These are phyloP conservation scores for Eptesicus fuscus DNA, from an alignment of 2,113 vertebrate species.

Conservation along the genomic window DNA sequence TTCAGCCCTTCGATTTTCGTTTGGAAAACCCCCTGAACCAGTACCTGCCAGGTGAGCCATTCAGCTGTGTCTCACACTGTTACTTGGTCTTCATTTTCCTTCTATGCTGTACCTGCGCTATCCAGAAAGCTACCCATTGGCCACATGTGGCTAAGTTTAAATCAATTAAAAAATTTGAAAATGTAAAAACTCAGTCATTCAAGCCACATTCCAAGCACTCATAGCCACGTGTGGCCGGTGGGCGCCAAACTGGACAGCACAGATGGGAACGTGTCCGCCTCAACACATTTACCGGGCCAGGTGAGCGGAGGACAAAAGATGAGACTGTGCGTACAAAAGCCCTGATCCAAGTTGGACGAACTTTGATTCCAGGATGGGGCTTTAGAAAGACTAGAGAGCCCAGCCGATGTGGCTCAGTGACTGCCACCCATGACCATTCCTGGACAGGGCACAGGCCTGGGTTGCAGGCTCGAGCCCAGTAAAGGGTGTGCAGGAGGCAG, in stretches of 20 bases:
- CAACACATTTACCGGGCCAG: background rate
- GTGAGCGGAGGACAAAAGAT: background rate
- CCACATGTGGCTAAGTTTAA: background rate
- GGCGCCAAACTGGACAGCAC: accelerated
- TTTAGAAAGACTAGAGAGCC: background rate
- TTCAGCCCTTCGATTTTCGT: background rate
- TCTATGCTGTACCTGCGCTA: accelerated
- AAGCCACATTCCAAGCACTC: background rate
- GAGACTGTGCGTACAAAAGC: background rate
- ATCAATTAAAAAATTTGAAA: background rate
- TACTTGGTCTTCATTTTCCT: background rate
- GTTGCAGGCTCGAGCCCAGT: too few relatives aligned
- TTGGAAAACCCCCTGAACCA: too few relatives aligned
- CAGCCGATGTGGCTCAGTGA: too few relatives aligned
- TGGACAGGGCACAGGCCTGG: too few relatives aligned
- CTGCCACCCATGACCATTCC: too few relatives aligned
- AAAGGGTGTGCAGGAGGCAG: too few relatives aligned
- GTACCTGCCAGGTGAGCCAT: background rate
- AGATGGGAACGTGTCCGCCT: accelerated
- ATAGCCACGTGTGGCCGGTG: accelerated
- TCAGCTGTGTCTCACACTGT: accelerated
- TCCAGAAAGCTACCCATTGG: background rate
- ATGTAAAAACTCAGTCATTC: background rate
- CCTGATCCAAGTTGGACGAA: accelerated
- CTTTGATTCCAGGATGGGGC: accelerated